A percentile compares a stretch with the other conserved stretches of the same genome.
phyloP scores from a whole-genome alignment of 2,888 invertebrate genomes.

The Dioctria rufipes region DNA sequence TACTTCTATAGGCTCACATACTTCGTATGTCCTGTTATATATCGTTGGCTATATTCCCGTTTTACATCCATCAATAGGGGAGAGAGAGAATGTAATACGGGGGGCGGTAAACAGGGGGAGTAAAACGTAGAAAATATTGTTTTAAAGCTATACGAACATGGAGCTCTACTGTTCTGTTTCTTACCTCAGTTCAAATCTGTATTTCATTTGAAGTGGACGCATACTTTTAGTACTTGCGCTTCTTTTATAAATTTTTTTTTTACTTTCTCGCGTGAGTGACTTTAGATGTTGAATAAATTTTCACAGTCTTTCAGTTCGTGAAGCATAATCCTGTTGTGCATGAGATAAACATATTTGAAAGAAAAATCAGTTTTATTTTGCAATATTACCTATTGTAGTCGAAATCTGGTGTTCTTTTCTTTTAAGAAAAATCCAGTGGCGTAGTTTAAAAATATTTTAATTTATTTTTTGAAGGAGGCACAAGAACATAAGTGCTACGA shows the following conservation, averaged over 20 bases:
- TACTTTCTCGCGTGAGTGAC: not conserved
- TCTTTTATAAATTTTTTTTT: conserved; percentile 1
- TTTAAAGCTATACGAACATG: not conserved
- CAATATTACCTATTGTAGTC: too few species aligned
- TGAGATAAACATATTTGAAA: too few species aligned
- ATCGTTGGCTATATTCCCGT: not conserved
- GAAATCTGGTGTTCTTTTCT: too few species aligned
- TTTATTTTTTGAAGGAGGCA: too few species aligned
- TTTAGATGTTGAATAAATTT: not conserved
- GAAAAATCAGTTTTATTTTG: too few species aligned
- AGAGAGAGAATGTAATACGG: not conserved
- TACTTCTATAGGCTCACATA: too few species aligned
- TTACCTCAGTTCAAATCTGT: conserved; percentile 12
- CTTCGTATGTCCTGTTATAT: too few species aligned
- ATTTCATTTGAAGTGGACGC: conserved; percentile 33
- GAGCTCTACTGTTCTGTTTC: not conserved
- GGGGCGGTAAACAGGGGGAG: not conserved
- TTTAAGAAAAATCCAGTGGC: too few species aligned
- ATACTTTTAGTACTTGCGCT: not conserved
- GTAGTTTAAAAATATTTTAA: too few species aligned
- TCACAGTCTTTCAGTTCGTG: too few species aligned
- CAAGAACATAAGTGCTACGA: too few species aligned
- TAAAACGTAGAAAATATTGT: not conserved
- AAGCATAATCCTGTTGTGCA: too few species aligned
- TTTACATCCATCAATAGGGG: conserved; percentile 17